phyloP scores from a whole-genome alignment of 2,797 vertebrate species.

The Smutsia temminckii region DNA sequence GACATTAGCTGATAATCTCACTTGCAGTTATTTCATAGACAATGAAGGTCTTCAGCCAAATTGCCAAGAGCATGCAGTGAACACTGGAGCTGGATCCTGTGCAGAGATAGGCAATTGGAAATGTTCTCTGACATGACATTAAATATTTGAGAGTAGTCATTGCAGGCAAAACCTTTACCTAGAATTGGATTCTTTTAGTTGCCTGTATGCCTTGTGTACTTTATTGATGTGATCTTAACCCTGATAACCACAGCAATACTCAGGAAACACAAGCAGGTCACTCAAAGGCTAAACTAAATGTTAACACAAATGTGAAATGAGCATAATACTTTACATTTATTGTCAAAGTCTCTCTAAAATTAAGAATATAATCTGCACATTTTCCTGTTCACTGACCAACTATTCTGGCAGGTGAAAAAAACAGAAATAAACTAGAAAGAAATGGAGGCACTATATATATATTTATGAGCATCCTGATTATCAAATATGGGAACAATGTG shows the following conservation, averaged over 20 bases:
- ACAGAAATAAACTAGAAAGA: not conserved
- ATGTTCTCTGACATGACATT: not conserved
- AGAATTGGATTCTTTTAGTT: not conserved
- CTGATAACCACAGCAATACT: not conserved
- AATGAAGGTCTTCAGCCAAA: not conserved
- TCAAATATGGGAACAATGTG: not conserved
- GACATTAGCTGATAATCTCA: slow-evolving; percentile 24
- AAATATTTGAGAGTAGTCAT: not conserved
- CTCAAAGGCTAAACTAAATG: not conserved
- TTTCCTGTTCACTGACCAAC: not conserved
- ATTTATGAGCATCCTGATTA: not conserved
- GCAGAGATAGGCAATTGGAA: not conserved
- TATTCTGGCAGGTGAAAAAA: not conserved
- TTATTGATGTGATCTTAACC: not conserved
- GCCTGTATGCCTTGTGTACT: rapidly evolving
- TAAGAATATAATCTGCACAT: not conserved
- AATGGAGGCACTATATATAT: not conserved
- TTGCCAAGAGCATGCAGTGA: not conserved
- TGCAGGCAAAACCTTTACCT: not conserved
- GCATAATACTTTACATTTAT: not conserved
- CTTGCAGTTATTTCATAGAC: not conserved
- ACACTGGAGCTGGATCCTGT: too few relatives aligned
- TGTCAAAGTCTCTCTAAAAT: not conserved
- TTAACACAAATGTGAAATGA: not conserved
- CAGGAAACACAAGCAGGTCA: not conserved